A percentile compares a stretch with the other conserved stretches of the same genome.
Evolutionary conservation across 2,797 vertebrate species (phyloP).

Genomic region (Pseudopleuronectes americanus): DNA sequence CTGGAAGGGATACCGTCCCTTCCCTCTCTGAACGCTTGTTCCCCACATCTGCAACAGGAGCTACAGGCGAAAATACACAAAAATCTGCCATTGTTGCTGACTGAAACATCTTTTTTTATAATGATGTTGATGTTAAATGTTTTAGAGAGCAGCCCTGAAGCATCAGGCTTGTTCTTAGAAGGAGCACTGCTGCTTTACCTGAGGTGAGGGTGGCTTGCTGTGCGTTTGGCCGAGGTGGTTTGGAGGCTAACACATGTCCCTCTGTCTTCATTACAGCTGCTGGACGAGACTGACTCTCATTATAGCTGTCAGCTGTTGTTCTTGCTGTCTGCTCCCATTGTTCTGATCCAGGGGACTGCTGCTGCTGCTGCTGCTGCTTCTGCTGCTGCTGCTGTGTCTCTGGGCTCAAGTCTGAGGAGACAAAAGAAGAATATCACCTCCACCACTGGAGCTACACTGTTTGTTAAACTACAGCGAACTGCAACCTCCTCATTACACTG

Average conservation of each 20-base stretch:
- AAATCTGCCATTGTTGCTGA: too few relatives aligned
- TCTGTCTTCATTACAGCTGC: conserved; percentile 78
- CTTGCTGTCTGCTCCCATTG: conserved; percentile 66
- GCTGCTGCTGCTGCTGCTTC: conserved; percentile 21
- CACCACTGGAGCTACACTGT: background rate
- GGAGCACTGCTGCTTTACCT: conserved; percentile 36
- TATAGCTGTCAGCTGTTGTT: conserved; percentile 57
- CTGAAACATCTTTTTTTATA: background rate
- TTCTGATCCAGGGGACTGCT: conserved; percentile 43
- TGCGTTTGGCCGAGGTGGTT: conserved; percentile 53
- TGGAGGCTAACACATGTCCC: conserved; percentile 76
- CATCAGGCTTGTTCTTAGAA: conserved; percentile 73
- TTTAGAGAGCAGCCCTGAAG: conserved; percentile 1
- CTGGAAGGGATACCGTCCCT: background rate
- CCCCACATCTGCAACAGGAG: conserved; percentile 59
- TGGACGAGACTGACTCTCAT: conserved; percentile 62
- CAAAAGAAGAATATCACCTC: conserved; percentile 15
- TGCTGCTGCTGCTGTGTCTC: conserved; percentile 5
- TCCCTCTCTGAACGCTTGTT: conserved; percentile 51
- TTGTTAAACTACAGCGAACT: too few relatives aligned
- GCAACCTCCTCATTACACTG: too few relatives aligned
- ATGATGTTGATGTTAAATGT: background rate
- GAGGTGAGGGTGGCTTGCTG: conserved; percentile 58
- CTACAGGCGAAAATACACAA: background rate
- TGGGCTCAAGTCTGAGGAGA: background rate